Conservation (phyloP, 2,797 vertebrate species). For the Clarias laeviceps region DNA sequence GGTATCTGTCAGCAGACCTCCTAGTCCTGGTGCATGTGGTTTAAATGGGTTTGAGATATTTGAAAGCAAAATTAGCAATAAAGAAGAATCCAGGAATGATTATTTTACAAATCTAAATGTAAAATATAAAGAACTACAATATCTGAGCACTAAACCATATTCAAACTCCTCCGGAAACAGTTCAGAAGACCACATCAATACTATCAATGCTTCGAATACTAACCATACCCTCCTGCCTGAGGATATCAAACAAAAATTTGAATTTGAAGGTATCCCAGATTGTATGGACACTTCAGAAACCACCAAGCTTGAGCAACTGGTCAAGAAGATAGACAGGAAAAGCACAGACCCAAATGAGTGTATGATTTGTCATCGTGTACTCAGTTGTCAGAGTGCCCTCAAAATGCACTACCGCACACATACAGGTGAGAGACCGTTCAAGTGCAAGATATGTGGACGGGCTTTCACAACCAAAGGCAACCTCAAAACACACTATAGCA, state of each 20-base stretch:
- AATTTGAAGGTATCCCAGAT: slow-evolving; percentile 90
- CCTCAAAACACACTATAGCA: slow-evolving; percentile 97
- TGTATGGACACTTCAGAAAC: slow-evolving; percentile 91
- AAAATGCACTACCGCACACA: slow-evolving; percentile 99
- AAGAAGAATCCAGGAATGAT: slow-evolving; percentile 81
- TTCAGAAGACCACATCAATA: slow-evolving; percentile 73
- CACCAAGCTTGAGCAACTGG: slow-evolving; percentile 93
- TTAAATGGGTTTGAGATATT: slow-evolving; percentile 77
- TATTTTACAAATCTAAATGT: slow-evolving; percentile 78
- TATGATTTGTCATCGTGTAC: slow-evolving; percentile 92
- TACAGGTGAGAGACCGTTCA: slow-evolving; percentile 95
- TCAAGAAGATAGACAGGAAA: slow-evolving; percentile 98
- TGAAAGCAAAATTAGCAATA: slow-evolving; percentile 76
- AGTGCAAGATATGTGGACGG: slow-evolving; percentile 95
- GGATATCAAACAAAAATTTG: slow-evolving; percentile 93
- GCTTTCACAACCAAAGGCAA: slow-evolving; percentile 99
- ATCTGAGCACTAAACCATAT: slow-evolving; percentile 66
- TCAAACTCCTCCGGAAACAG: slow-evolving; percentile 68
- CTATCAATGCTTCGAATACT: slow-evolving; percentile 71
- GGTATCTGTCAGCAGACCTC: slow-evolving; percentile 87
- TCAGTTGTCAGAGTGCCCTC: slow-evolving; percentile 96
- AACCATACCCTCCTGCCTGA: slow-evolving; percentile 91
- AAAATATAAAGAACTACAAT: slow-evolving; percentile 82
- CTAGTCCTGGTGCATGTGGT: slow-evolving; percentile 84
- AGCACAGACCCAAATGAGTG: slow-evolving; percentile 93